phyloP scores from a whole-genome alignment of 2,113 vertebrate genomes.

The Xiphophorus hellerii region DNA sequence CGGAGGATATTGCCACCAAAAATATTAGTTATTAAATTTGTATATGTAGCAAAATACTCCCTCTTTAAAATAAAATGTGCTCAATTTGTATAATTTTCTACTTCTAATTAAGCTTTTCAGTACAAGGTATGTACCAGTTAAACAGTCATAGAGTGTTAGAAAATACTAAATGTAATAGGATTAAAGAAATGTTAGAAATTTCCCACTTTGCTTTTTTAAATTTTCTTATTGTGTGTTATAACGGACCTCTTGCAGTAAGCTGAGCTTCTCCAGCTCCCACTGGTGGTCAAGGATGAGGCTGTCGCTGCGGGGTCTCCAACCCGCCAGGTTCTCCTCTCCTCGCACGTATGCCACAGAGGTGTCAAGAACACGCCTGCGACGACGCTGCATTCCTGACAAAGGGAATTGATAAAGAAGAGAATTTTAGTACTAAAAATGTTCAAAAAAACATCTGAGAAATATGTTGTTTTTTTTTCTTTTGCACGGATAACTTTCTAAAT shows the following conservation, averaged over 20 bases:
- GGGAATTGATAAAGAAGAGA: background rate
- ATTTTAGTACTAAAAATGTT: background rate
- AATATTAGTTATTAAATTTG: too few species aligned
- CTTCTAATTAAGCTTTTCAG: background rate
- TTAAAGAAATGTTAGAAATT: background rate
- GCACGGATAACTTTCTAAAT: background rate
- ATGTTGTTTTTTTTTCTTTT: background rate
- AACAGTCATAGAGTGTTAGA: background rate
- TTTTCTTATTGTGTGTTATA: background rate
- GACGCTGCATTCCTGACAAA: constrained; percentile 91
- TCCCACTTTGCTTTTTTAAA: background rate
- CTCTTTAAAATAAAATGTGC: background rate
- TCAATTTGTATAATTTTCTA: background rate
- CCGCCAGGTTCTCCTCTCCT: constrained; percentile 96
- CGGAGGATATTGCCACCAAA: background rate
- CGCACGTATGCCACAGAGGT: constrained; percentile 96
- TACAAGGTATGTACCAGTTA: background rate
- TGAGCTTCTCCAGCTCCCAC: constrained; percentile 98
- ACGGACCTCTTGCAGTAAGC: constrained; percentile 91
- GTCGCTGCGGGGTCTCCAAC: constrained; percentile 96
- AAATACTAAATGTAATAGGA: background rate
- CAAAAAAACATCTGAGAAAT: background rate
- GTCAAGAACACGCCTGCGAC: constrained; percentile 92
- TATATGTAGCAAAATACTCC: background rate
- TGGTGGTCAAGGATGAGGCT: constrained; percentile 98